phyloP scores from a whole-genome alignment of 2,797 vertebrate genomes.

The Crypturellus tataupa region DNA sequence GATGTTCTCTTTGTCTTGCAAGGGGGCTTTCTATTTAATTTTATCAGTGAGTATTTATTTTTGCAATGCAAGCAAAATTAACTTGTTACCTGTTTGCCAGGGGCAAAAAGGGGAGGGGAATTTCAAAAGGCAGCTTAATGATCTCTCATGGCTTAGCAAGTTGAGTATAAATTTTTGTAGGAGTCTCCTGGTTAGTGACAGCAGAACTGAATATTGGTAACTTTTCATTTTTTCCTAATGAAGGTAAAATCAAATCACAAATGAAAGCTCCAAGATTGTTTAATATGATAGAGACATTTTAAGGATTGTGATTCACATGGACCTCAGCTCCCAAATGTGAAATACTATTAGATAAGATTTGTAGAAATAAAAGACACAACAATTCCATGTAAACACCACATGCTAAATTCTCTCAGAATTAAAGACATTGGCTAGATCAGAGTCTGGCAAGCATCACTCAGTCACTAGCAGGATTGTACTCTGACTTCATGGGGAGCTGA shows the following conservation, averaged over 20 bases:
- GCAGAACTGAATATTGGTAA: not conserved
- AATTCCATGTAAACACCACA: not conserved
- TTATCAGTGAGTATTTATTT: not conserved
- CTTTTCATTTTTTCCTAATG: not conserved
- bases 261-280: not conserved
- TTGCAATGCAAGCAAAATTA: not conserved
- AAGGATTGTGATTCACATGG: not conserved
- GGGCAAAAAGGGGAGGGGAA: not conserved
- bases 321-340: not conserved
- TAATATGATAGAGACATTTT: not conserved
- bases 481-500: not conserved
- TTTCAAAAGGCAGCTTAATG: not conserved
- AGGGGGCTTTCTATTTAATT: not conserved
- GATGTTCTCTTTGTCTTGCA: not conserved
- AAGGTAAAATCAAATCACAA: not conserved
- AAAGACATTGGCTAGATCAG: rapidly evolving
- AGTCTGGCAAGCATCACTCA: not conserved
- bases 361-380: not conserved
- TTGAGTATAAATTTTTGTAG: not conserved
- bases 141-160: not conserved
- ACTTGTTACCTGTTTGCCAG: not conserved
- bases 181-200: not conserved
- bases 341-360: not conserved
- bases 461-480: not conserved
- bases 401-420: not conserved